A percentile compares a stretch with the other conserved stretches of the same genome.
These are phyloP conservation scores for Macroramphosus scolopax DNA, from an alignment of 2,797 vertebrate genomes.

Conservation along the genomic window DNA sequence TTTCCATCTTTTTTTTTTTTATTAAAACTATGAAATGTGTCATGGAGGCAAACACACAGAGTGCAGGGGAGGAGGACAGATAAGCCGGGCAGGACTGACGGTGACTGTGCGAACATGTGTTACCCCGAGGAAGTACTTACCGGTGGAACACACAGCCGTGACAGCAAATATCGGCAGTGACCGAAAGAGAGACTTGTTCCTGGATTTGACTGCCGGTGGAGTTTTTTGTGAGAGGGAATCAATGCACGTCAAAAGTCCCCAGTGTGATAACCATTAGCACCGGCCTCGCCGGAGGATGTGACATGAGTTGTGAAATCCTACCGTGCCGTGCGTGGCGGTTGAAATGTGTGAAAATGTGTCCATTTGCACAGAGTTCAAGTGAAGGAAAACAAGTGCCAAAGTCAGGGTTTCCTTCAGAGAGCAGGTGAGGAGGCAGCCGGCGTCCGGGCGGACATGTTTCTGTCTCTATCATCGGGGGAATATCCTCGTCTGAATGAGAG, in stretches of 20 bases:
- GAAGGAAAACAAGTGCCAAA: constrained; percentile 51
- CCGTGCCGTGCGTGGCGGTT: constrained; percentile 23
- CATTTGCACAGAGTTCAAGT: constrained; percentile 45
- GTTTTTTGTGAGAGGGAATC: constrained; percentile 36
- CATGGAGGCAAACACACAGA: constrained; percentile 56
- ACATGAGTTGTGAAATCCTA: constrained; percentile 55
- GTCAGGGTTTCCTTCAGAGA: constrained; percentile 38
- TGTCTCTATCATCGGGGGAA: constrained; percentile 21
- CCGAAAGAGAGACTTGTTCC: constrained; percentile 46
- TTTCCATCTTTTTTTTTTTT: constrained; percentile 39
- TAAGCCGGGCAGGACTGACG: constrained; percentile 49
- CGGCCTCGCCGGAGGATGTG: constrained; percentile 42
- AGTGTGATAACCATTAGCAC: constrained; percentile 64
- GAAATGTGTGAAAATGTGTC: constrained; percentile 57
- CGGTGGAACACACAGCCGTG: constrained; percentile 41
- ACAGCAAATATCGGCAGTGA: constrained; percentile 45
- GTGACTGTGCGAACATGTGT: constrained; percentile 49
- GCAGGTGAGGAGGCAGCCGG: constrained; percentile 32
- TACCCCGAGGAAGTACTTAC: constrained; percentile 54
- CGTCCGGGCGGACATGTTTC: constrained; percentile 23
- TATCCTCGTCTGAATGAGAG: constrained; percentile 37
- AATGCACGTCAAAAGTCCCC: constrained; percentile 54
- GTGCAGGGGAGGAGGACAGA: constrained; percentile 46
- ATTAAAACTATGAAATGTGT: constrained; percentile 63
- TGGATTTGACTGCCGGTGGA: constrained; percentile 27